Base-by-base conservation (phyloP, 2,888 invertebrate species). In the Pterobdella sp. region DNA sequence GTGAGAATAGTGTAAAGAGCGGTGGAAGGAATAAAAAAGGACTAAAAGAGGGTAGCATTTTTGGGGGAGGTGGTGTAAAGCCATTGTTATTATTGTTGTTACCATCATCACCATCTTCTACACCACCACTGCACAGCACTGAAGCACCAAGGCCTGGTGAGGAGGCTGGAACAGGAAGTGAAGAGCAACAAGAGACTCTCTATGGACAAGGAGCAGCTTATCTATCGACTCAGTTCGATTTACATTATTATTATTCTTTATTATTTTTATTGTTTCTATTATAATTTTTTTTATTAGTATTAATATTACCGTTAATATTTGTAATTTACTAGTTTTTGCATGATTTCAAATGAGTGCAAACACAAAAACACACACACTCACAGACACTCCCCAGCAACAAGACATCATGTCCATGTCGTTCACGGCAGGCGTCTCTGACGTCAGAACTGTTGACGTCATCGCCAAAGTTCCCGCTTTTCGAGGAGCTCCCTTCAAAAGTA, bases 141-240 rank as follows among this genome's bases (percentile, higher is more conserved):
- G 2, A 89, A 92, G 80, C 90, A 91, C 80, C 88, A 90, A 76
- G 87, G 88, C 68, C 84, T 93, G 73, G 80, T 82, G 79, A 79
- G 80, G 42, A 80, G 80, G 73, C 89, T 89, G 74, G 90, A 89
- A 67, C 88, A 91, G 73, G 91, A 93, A 82, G 86, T 88, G 1
- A 90, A 91, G 80, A 90, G 90, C 77, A 91, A 91, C 79, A 88
- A 90, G 75, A 86, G 92, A 1, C 84, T 93, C 65, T 88, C 88
- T 7, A 90, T 91, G 80, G 88, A 91, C 81, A 93, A 93, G 81
- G 94, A 94, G 84, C 92, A 93, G 83, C 87, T 94, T 0, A 88
- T 91, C 79, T 94, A 91, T 88, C 90, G 90, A 81, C 87, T 94
- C 74, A 82, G 72, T 63, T 31, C 56, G 7, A n/a, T n/a, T n/a